Percentiles rank a stretch among this genome's conserved stretches.
Evolutionary conservation across 1,140 invertebrate species (phyloP).

Genomic region (Rhagoletis pomonella): DNA sequence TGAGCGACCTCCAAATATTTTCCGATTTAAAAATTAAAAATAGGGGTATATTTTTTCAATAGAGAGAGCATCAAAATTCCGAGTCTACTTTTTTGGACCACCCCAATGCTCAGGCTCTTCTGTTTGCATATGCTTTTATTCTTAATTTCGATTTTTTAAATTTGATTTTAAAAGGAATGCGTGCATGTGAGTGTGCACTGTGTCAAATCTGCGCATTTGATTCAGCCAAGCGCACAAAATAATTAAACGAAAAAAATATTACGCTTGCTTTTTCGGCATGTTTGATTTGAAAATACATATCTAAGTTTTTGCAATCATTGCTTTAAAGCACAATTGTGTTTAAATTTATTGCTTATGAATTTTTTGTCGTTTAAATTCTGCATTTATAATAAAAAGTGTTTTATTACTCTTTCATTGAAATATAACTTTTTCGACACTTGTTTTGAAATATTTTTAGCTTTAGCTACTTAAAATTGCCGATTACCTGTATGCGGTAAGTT

Average conservation of each 20-base stretch:
- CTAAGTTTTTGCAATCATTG: conserved; percentile 7
- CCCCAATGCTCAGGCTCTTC: too few relatives aligned
- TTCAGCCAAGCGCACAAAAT: background rate
- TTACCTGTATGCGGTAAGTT: background rate
- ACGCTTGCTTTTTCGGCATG: background rate
- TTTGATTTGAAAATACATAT: background rate
- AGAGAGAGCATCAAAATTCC: too few relatives aligned
- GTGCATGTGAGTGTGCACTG: background rate
- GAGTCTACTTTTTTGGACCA: too few relatives aligned
- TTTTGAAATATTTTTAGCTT: background rate
- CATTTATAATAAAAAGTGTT: background rate
- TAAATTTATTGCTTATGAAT: background rate
- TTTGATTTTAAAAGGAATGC: background rate
- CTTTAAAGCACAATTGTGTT: background rate
- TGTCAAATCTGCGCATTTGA: conserved; percentile 18
- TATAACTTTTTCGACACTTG: background rate
- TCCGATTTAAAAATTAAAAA: too few relatives aligned
- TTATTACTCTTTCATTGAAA: background rate
- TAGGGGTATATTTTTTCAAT: too few relatives aligned
- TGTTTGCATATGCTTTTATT: background rate
- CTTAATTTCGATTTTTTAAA: background rate
- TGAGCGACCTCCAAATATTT: too few relatives aligned
- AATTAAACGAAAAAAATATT: background rate
- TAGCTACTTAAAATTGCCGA: conserved; percentile 14
- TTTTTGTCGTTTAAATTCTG: background rate